phyloP scores from a whole-genome alignment of 2,113 vertebrate species.

The Ammodramus savannarum region DNA sequence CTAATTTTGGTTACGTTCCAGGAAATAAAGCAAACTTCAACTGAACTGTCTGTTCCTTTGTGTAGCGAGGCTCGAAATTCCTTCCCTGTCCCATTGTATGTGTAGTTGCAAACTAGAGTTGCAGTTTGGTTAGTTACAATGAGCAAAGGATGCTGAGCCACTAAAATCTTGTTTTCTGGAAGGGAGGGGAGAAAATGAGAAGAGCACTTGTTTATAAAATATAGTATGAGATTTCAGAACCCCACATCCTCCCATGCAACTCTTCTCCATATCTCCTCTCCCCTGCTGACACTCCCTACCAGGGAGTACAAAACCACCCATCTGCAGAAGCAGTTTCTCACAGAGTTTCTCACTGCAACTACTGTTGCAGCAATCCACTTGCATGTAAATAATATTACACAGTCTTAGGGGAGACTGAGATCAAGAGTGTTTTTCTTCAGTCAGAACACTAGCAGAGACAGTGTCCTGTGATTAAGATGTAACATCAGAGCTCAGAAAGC shows the following conservation, averaged over 20 bases:
- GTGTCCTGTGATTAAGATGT: not conserved
- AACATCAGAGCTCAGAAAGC: not conserved
- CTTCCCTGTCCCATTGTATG: conserved; percentile 62
- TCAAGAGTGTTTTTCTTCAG: not conserved
- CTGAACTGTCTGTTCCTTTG: conserved; percentile 67
- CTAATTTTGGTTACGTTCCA: conserved; percentile 50
- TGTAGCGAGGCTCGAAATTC: conserved; percentile 69
- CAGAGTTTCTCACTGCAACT: not conserved
- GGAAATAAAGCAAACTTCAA: conserved; percentile 65
- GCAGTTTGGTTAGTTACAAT: conserved; percentile 34
- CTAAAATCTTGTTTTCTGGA: conserved; percentile 74
- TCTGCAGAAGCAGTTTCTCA: not conserved
- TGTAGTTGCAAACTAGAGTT: conserved; percentile 70
- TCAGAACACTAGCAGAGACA: not conserved
- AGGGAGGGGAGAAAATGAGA: not conserved
- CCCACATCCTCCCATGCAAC: not conserved
- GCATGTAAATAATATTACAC: not conserved
- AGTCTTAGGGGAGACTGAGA: not conserved
- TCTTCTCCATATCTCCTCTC: not conserved
- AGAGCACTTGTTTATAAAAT: conserved; percentile 51
- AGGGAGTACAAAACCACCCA: not conserved
- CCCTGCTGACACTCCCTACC: not conserved
- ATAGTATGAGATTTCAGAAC: not conserved
- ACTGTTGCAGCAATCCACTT: not conserved
- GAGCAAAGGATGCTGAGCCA: conserved; percentile 65